phyloP scores from a whole-genome alignment of 2,113 vertebrate species.

The Cairina moschata region DNA sequence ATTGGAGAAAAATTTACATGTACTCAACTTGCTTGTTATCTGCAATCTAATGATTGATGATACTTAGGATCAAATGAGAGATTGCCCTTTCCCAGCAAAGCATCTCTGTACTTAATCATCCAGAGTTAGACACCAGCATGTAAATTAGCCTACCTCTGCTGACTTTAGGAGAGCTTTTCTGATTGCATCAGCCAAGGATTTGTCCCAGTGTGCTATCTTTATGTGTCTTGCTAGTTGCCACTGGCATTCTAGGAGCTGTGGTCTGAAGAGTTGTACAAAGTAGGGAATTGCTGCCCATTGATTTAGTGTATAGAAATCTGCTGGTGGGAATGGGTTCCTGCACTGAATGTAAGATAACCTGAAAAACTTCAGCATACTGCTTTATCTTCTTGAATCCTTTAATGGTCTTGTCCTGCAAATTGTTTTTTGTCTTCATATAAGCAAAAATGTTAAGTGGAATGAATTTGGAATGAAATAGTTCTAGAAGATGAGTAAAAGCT shows the following conservation, averaged over 20 bases:
- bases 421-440: background rate
- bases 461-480: conserved; percentile 46
- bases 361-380: background rate
- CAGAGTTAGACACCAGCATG: conserved; percentile 43
- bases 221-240: background rate
- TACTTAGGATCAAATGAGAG: conserved; percentile 31
- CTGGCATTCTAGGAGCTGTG: background rate
- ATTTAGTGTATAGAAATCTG: background rate
- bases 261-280: background rate
- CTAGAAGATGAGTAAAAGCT: conserved; percentile 52
- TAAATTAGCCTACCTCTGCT: conserved; percentile 31
- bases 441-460: conserved; percentile 26
- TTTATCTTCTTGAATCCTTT: background rate
- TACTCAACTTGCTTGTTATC: conserved; percentile 22
- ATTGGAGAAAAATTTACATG: background rate
- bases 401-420: background rate
- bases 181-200: conserved; percentile 18
- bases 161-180: background rate
- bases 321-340: background rate
- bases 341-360: background rate
- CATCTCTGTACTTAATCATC: conserved; percentile 58
- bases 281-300: background rate
- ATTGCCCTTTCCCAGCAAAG: conserved; percentile 56
- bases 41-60: conserved; percentile 52
- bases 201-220: background rate